A percentile compares a stretch with the other conserved stretches of the same genome.
Evolutionary conservation across 2,797 vertebrate species (phyloP).

Genomic region (Poecilia gillii): DNA sequence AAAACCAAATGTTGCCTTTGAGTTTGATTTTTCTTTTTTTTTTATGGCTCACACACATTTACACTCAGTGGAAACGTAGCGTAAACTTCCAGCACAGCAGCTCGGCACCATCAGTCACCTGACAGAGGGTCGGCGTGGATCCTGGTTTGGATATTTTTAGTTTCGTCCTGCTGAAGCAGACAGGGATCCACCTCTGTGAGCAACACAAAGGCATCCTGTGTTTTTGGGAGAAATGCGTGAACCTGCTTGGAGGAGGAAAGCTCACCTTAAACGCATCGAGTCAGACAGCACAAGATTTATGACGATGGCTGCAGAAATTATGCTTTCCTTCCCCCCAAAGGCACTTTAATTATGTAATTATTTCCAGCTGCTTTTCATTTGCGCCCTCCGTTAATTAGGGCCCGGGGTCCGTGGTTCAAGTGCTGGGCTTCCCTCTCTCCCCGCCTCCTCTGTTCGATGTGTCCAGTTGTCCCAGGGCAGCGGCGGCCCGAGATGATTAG

Average conservation of each 20-base stretch:
- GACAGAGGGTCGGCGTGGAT: neutral
- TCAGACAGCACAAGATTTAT: slow-evolving; percentile 99
- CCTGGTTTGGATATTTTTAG: neutral
- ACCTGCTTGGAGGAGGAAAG: slow-evolving; percentile 83
- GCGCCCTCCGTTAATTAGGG: slow-evolving; percentile 91
- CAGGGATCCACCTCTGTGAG: slow-evolving; percentile 42
- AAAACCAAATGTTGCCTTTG: slow-evolving; percentile 82
- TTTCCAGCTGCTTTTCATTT: slow-evolving; percentile 96
- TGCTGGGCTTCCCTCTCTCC: slow-evolving; percentile 68
- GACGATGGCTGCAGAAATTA: slow-evolving; percentile 94
- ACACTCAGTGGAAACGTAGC: neutral
- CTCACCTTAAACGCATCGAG: slow-evolving; percentile 86
- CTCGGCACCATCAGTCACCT: neutral
- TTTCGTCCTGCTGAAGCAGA: neutral
- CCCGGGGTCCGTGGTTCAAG: slow-evolving; percentile 83
- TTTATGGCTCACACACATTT: slow-evolving; percentile 4
- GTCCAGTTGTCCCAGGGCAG: slow-evolving; percentile 73
- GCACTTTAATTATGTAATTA: slow-evolving; percentile 99
- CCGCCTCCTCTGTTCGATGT: slow-evolving; percentile 69
- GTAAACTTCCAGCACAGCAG: slow-evolving; percentile 20
- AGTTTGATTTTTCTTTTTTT: slow-evolving; percentile 16
- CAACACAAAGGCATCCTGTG: slow-evolving; percentile 94
- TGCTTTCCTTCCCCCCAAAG: slow-evolving; percentile 91
- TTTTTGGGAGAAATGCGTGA: slow-evolving; percentile 94
- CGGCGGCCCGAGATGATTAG: slow-evolving; percentile 77